phyloP scores from a whole-genome alignment of 2,113 vertebrate species.

The Phylloscopus whistleri region DNA sequence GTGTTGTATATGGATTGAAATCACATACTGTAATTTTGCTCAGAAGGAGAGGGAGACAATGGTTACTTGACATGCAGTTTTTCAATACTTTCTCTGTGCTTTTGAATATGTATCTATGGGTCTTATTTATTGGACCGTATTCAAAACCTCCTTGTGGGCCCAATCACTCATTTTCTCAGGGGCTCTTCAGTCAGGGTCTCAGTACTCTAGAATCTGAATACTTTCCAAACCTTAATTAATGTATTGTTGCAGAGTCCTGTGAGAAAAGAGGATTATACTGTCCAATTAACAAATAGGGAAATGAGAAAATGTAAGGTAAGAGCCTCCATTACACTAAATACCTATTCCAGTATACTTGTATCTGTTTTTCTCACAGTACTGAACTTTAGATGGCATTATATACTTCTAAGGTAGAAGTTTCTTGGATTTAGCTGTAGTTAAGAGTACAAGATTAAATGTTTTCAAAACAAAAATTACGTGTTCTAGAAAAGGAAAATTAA shows the following conservation, averaged over 20 bases:
- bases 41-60: not conserved
- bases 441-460: not conserved
- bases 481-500: not conserved
- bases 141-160: not conserved
- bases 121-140: not conserved
- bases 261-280: conserved; percentile 20
- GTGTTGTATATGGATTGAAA: not conserved
- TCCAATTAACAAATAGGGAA: conserved; percentile 7
- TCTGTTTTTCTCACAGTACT: not conserved
- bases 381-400: not conserved
- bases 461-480: not conserved
- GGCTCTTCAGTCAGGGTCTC: not conserved
- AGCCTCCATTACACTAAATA: not conserved
- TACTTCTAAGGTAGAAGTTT: not conserved
- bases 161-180: not conserved
- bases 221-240: conserved; percentile 40
- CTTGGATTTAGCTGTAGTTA: not conserved
- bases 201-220: conserved; percentile 10
- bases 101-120: conserved; percentile 10
- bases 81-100: not conserved
- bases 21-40: not conserved
- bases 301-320: not conserved
- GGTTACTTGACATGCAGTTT: not conserved
- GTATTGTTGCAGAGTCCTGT: not conserved
- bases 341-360: not conserved